A percentile compares a stretch with the other conserved stretches of the same genome.
Conservation (phyloP, 2,113 vertebrate species). For the Barnardius zonarius region DNA sequence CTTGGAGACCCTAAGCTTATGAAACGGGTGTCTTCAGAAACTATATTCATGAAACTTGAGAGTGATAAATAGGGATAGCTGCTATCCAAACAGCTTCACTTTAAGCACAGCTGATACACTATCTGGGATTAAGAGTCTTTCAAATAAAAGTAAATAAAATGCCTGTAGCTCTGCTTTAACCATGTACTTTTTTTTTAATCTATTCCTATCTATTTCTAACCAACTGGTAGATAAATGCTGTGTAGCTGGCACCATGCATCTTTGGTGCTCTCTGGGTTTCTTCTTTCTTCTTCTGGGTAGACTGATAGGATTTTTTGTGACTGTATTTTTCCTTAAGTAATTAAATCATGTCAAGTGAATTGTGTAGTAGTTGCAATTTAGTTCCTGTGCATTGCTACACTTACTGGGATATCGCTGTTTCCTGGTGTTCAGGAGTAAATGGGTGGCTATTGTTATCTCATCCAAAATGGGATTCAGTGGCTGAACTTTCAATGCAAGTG, state of each 20-base stretch:
- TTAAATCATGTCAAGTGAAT: not conserved
- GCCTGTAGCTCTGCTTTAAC: not conserved
- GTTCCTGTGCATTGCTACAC: not conserved
- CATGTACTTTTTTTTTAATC: not conserved
- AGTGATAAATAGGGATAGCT: not conserved
- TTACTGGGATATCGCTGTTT: not conserved
- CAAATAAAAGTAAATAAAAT: not conserved
- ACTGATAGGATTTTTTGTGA: not conserved
- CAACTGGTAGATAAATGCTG: not conserved
- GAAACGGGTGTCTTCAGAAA: not conserved
- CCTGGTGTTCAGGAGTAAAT: not conserved
- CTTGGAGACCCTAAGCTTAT: not conserved
- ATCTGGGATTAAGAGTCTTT: not conserved
- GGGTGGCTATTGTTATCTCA: not conserved
- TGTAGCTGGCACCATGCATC: not conserved
- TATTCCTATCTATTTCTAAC: not conserved
- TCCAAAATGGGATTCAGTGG: not conserved
- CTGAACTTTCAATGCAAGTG: not conserved
- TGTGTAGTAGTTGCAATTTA: not conserved
- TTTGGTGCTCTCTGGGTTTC: not conserved
- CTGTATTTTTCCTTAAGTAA: not conserved
- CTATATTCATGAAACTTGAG: not conserved
- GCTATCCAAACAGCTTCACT: not conserved
- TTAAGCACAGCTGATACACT: not conserved
- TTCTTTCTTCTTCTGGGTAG: rapidly evolving